Base-by-base conservation (phyloP, 1,140 invertebrate genomes). In the Lepidurus arcticus region DNA sequence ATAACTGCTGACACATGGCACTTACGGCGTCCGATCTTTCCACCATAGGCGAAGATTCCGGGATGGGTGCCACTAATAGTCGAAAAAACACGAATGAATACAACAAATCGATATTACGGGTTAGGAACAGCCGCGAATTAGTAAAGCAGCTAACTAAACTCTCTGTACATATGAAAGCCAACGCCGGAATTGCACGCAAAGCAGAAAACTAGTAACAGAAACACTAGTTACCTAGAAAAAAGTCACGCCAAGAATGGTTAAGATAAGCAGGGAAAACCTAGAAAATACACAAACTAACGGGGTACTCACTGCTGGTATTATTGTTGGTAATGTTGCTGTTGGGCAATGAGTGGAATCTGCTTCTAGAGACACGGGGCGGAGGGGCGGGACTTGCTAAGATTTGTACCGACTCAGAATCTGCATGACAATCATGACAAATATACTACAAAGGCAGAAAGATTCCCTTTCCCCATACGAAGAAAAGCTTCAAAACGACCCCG, bases 1-100 rank as follows among this genome's bases (percentile, higher is more conserved):
- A 92, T 44, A 96, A 87, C 83, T 96, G 93, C 84, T 95, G 92
- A 86, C 94, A 96, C 87, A 95, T 90, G 79, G 93, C 92, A 80
- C 92, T 92, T 26, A 96, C 93, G 21, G 91, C 90, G 84, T 94
- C 91, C 13, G 88, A 79, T 44, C 86, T 86, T 80, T 85, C 84
- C 65, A 83, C 82, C 74, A 84, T 82, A 1, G 92, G 91, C 73
- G 93, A 92, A 82, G 91, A 88, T 87, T 95, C 93, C 26, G 92
- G 91, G 84, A 94, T 94, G 42, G 92, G 91, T 82, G 91, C 92
- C 80, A 92, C 92, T 88, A 81, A 82, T 75, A 81, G 34, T 13
- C 73, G 74, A 44, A 42, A 34, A 34, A 34, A 34, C 34, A 34
- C 3, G 2, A 34, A 34, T 34, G 34, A 34, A 34, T 4, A 34